Conservation (phyloP, 2,888 invertebrate species). For the Metacarcinus magister region DNA sequence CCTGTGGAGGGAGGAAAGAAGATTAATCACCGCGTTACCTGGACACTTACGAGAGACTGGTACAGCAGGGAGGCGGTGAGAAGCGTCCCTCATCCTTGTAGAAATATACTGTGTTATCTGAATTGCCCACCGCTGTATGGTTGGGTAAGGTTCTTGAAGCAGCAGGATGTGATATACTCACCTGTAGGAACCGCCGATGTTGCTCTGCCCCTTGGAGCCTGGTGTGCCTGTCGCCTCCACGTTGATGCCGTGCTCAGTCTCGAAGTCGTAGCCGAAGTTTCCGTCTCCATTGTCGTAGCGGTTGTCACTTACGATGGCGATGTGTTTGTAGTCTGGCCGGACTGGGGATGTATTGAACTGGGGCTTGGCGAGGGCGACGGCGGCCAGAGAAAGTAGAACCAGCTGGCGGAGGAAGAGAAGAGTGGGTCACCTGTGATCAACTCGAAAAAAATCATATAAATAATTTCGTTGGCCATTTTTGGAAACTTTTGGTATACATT, state of each 20-base stretch:
- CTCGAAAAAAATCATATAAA: neutral
- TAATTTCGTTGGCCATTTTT: neutral
- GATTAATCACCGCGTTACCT: too few relatives aligned
- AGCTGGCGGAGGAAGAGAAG: neutral
- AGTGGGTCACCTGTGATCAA: neutral
- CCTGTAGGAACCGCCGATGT: slow-evolving; percentile 60
- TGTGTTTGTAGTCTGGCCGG: neutral
- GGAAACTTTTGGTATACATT: neutral
- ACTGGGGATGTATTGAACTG: neutral
- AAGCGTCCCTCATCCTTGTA: too few relatives aligned
- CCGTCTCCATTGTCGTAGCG: slow-evolving; percentile 53
- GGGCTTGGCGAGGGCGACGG: slow-evolving; percentile 22
- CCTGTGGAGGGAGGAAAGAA: neutral
- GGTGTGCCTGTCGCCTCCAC: slow-evolving; percentile 32
- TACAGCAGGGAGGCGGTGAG: too few relatives aligned
- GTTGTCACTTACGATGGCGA: slow-evolving; percentile 62
- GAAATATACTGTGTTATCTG: neutral
- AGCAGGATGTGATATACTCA: neutral
- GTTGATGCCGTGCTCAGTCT: slow-evolving; percentile 59
- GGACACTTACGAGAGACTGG: too few relatives aligned
- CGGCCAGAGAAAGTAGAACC: neutral
- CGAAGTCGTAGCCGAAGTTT: slow-evolving; percentile 61
- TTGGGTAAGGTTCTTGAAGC: neutral
- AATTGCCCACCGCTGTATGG: neutral
- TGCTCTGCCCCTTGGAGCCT: slow-evolving; percentile 62